Percentiles rank a stretch among this genome's conserved stretches.
Conservation (phyloP, 2,113 vertebrate genomes). For the Chionodraco myersi region DNA sequence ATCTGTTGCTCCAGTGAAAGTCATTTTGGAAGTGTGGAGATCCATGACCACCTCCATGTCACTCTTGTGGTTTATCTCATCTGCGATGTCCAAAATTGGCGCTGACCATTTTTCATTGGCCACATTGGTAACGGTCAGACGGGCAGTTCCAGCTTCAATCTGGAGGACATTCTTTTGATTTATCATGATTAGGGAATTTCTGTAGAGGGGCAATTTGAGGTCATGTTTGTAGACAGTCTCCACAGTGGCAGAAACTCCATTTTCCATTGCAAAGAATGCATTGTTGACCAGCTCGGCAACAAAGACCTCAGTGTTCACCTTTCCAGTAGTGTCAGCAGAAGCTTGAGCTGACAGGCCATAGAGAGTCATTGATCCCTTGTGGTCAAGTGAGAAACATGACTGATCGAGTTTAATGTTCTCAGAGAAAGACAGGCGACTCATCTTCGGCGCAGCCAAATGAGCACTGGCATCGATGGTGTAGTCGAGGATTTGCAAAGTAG, state of each 20-base stretch:
- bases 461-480: constrained; percentile 85
- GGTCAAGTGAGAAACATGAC: constrained; percentile 83
- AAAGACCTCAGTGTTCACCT: constrained; percentile 82
- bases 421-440: constrained; percentile 82
- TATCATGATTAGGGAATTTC: constrained; percentile 82
- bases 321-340: constrained; percentile 83
- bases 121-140: constrained; percentile 79
- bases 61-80: constrained; percentile 87
- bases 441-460: constrained; percentile 81
- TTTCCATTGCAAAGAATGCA: constrained; percentile 78
- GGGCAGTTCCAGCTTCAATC: constrained; percentile 78
- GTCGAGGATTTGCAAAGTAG: constrained; percentile 83
- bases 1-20: constrained; percentile 82
- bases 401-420: constrained; percentile 86
- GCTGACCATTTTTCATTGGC: constrained; percentile 85
- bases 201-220: constrained; percentile 83
- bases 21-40: constrained; percentile 78
- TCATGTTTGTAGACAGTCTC: constrained; percentile 86
- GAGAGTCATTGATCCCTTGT: constrained; percentile 80
- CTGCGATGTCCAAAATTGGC: constrained; percentile 71
- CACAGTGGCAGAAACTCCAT: constrained; percentile 82
- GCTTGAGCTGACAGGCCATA: constrained; percentile 77
- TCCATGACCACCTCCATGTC: constrained; percentile 80
- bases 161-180: constrained; percentile 81
- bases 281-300: constrained; percentile 81